Conservation (phyloP, 2,888 invertebrate species). For the Trileptium ribeirensis region DNA sequence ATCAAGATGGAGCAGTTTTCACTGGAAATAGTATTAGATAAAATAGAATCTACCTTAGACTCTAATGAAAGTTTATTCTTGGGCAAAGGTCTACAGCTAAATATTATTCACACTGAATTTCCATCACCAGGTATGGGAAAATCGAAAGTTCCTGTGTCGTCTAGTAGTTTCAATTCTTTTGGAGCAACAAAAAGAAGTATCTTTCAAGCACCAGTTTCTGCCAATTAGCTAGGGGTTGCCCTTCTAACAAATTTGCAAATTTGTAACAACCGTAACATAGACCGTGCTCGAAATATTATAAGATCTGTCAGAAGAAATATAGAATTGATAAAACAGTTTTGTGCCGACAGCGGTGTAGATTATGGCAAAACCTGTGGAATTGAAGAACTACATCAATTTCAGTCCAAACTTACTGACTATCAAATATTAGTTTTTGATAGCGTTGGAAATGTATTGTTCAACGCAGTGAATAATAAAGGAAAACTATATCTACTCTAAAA, state of each 20-base stretch:
- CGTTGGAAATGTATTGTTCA: background rate
- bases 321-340: background rate
- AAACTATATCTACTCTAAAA: background rate
- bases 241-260: background rate
- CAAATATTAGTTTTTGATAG: background rate
- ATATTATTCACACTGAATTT: conserved; percentile 11
- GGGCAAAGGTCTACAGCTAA: background rate
- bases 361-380: background rate
- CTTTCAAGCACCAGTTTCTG: background rate
- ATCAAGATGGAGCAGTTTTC: background rate
- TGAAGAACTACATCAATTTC: background rate
- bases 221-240: background rate
- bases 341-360: background rate
- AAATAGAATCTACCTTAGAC: conserved; percentile 1
- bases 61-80: background rate
- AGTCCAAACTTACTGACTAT: background rate
- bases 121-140: background rate
- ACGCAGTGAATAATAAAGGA: background rate
- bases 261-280: background rate
- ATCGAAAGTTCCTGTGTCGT: background rate
- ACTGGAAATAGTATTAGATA: conserved; percentile 3
- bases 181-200: background rate
- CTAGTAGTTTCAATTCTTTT: background rate
- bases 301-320: too few species aligned
- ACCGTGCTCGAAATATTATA: background rate